Conservation (phyloP, 2,797 vertebrate genomes). For the Adrianichthys oophorus region DNA sequence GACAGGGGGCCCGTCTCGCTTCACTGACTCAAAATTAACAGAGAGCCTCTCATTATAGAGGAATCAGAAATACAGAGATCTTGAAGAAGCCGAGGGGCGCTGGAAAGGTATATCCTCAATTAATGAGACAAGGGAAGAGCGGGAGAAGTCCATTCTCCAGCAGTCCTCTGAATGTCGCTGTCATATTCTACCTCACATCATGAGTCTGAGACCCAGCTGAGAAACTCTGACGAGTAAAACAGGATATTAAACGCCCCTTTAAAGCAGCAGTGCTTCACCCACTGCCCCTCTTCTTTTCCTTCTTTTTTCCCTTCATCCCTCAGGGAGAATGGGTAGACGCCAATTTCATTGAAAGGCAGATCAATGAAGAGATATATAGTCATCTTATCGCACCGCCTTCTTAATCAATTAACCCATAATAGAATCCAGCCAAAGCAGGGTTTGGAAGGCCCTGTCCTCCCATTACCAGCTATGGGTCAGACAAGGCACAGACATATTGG, state of each 20-base stretch:
- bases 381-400: slow-evolving; percentile 68
- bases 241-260: slow-evolving; percentile 70
- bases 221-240: slow-evolving; percentile 36
- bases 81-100: slow-evolving; percentile 22
- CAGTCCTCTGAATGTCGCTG: slow-evolving; percentile 2
- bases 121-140: slow-evolving; percentile 43
- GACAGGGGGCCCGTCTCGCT: slow-evolving; percentile 64
- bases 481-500: slow-evolving; percentile 29
- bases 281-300: slow-evolving; percentile 20
- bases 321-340: slow-evolving; percentile 63
- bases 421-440: slow-evolving; percentile 60
- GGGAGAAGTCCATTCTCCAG: slow-evolving; percentile 5
- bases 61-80: slow-evolving; percentile 57
- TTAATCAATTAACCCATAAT: slow-evolving; percentile 84
- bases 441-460: slow-evolving; percentile 68
- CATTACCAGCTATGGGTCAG: slow-evolving; percentile 42
- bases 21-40: slow-evolving; percentile 75
- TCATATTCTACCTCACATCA: slow-evolving; percentile 9
- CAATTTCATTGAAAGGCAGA: slow-evolving; percentile 78
- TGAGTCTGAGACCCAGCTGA: slow-evolving; percentile 25
- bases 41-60: slow-evolving; percentile 61
- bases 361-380: slow-evolving; percentile 82
- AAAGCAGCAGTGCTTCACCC: slow-evolving; percentile 38
- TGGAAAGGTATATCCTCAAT: slow-evolving; percentile 33
- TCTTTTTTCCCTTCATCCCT: slow-evolving; percentile 31